phyloP scores from a whole-genome alignment of 2,113 vertebrate species.

The Scophthalmus maximus region DNA sequence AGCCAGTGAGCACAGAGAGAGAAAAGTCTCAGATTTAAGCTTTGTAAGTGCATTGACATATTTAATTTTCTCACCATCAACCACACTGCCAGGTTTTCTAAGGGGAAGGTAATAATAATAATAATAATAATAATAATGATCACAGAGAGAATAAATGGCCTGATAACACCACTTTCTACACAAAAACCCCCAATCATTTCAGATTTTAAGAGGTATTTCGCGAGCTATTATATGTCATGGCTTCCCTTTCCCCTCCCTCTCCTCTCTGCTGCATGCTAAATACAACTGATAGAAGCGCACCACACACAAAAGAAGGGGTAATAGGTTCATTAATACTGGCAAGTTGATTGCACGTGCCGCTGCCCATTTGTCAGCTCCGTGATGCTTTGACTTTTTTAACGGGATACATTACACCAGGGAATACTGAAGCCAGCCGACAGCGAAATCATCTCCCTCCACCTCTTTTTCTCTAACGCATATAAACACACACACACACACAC shows the following conservation, averaged over 20 bases:
- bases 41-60: constrained; percentile 34
- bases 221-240: background rate
- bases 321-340: constrained; percentile 49
- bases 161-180: constrained; percentile 28
- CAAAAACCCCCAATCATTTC: constrained; percentile 19
- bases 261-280: constrained; percentile 32
- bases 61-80: constrained; percentile 35
- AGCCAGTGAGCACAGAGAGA: background rate
- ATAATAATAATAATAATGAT: constrained; percentile 28
- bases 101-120: background rate
- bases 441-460: constrained; percentile 28
- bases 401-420: constrained; percentile 59
- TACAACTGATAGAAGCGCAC: constrained; percentile 18
- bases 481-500: constrained; percentile 43
- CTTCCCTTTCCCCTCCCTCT: background rate
- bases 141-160: constrained; percentile 22
- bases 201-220: constrained; percentile 26
- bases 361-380: constrained; percentile 60
- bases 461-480: constrained; percentile 31
- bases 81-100: constrained; percentile 16
- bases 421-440: constrained; percentile 47
- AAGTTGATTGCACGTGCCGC: constrained; percentile 56
- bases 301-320: constrained; percentile 12
- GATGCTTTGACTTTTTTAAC: constrained; percentile 54
- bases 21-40: background rate